Evolutionary conservation across 64 coral and sea anemone species (phyloP), one percentile per base, ranked within the genome.

Genomic region (Pocillopora verrucosa): DNA sequence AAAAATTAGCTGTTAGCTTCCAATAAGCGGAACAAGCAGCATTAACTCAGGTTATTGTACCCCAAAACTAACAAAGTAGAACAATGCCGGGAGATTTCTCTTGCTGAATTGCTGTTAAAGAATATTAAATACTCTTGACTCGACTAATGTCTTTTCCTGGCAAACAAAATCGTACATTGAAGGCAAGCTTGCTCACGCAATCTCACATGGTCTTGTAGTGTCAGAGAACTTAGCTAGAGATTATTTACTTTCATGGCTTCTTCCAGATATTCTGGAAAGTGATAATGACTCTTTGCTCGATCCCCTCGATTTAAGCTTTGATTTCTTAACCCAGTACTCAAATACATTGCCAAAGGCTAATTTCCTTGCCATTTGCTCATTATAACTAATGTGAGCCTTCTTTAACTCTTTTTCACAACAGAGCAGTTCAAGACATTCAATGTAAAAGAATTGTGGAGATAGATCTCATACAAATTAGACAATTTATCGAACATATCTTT

Each of bases 111-210:
- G 36, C 74, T 56, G 5, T 75, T 45, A 76, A 41, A 76, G 74
- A 76, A 76, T 35, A 51, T 76, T 16, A 76, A 76, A 76, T 41
- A 76, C 12, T 16, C 74, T 76, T 76, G 74, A 45, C 74, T 76
- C 74, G 25, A 76, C 36, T 51, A 76, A 51, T 37, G 74, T 76
- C 74, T 51, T 76, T 5, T 76, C 36, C 36, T 76, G 64, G 36
- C 74, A 76, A 76, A 76, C 74, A 76, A 76, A 76, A 12, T 76
- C 74, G 36, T 36, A 76, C 74, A 37, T 76, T 76, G 74, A 76
- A 76, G 74, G 74, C 74, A 76, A 76, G 74, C 74, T 76, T 76
- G 74, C 36, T 76, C 74, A 36, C 74, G 36, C 74, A 76, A 76
- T 76, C 74, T 76, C 74, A 76, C 74, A 10, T 76, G 74, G 74